Percentiles rank a stretch among this genome's conserved stretches.
Evolutionary conservation across 2,113 vertebrate species (phyloP).

Genomic region (Apus apus): DNA sequence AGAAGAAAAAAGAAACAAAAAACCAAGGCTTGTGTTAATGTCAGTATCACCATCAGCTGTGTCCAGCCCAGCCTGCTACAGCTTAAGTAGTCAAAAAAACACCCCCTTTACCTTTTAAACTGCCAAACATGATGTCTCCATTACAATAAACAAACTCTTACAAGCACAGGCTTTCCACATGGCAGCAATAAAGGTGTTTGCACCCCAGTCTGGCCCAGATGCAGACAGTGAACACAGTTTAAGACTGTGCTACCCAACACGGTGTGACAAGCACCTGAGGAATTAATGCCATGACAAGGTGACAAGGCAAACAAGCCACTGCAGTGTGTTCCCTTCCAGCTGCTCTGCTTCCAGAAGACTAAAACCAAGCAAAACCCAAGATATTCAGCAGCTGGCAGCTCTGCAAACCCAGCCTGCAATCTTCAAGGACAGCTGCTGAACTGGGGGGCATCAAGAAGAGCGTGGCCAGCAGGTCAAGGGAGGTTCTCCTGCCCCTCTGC

Average conservation of each 20-base stretch:
- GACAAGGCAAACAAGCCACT: not conserved
- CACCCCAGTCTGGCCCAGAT: not conserved
- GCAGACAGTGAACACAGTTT: not conserved
- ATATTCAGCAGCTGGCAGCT: not conserved
- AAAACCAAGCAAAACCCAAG: not conserved
- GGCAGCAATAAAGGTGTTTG: not conserved
- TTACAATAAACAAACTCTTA: not conserved
- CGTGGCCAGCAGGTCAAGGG: too few species aligned
- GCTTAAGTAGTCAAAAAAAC: not conserved
- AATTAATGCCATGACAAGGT: not conserved
- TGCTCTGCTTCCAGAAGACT: not conserved
- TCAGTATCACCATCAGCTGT: not conserved
- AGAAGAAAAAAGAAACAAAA: not conserved
- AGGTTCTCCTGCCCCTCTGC: too few species aligned
- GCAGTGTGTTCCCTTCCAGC: not conserved
- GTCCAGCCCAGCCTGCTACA: not conserved
- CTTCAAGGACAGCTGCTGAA: not conserved
- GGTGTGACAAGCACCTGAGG: accelerated
- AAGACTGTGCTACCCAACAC: not conserved
- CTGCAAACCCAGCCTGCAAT: not conserved
- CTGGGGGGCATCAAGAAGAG: too few species aligned
- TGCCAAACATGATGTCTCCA: not conserved
- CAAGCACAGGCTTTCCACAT: not conserved
- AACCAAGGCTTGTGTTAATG: not conserved
- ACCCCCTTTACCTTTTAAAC: not conserved